Conservation (phyloP, 2,113 vertebrate species). For the Eubucco bourcierii region DNA sequence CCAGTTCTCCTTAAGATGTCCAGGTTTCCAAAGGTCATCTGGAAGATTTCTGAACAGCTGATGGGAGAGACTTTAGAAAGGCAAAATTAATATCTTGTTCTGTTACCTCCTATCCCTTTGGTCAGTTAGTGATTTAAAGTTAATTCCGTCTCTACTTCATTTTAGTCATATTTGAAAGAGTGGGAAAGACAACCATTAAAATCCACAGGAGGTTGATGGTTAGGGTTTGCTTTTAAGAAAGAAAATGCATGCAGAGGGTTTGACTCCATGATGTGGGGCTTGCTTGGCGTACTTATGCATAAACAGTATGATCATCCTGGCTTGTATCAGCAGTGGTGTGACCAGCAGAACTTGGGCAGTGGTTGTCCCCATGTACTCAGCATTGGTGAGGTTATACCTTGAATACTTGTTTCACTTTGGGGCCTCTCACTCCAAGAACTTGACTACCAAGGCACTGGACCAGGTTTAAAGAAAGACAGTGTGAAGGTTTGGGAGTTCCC, state of each 20-base stretch:
- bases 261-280: neutral
- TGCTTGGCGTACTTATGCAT: neutral
- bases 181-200: neutral
- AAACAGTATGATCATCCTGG: too few species aligned
- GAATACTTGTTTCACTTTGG: too few species aligned
- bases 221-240: neutral
- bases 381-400: too few species aligned
- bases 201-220: neutral
- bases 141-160: neutral
- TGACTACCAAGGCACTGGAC: too few species aligned
- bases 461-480: too few species aligned
- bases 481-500: too few species aligned
- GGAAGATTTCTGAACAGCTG: neutral
- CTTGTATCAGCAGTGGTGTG: too few species aligned
- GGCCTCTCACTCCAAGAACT: too few species aligned
- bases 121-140: constrained; percentile 10
- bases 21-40: neutral
- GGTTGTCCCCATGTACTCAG: too few species aligned
- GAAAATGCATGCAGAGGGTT: neutral
- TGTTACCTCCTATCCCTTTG: neutral
- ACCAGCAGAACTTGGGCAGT: too few species aligned
- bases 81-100: constrained; percentile 18
- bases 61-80: neutral
- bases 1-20: neutral
- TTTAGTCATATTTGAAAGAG: neutral